Evolutionary conservation across 2,113 vertebrate species (phyloP), one percentile per base, ranked within the genome.

Genomic region (Hippolais icterina): DNA sequence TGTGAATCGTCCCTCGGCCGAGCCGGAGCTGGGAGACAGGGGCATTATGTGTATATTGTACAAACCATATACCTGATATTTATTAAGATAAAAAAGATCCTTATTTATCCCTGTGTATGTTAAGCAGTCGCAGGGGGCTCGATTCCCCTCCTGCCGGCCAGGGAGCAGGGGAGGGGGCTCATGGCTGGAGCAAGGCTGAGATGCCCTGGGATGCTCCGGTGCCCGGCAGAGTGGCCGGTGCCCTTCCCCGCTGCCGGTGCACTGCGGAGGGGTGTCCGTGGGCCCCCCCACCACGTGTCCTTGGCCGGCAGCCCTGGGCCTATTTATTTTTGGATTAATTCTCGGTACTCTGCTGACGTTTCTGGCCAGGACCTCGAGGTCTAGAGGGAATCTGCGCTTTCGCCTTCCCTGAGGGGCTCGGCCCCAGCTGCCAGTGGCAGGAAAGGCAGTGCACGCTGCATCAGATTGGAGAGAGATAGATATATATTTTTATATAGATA

Each of bases 11-110:
- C 79, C 65, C 81, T 59, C 39, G 69, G 66, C 47, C 13, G 8
- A 60, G 91, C 57, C 28, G 11, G 33, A 87, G 64, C 81, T 53
- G 20, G 89, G 89, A 90, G 92, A 94, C 90, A 87, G 97, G 97
- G 97, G 96, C 96, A 96, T 97, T 97, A 96, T 98, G 98, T 99
- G 98, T 97, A 99, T 98, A 98, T 97, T 99, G 99, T 99, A 99
- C 98, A 99, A 99, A 98, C 95, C 98, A 97, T 98, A 97, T 98
- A 98, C 96, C 96, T 96, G 96, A 97, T 99, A 99, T 99, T 99
- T 99, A 99, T 99, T 99, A 97, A 98, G 98, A 98, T 94, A 97
- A 97, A 97, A 97, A 97, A 97, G 96, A 83, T 94, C 97, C 98
- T 97, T 99, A 99, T 99, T 99, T 99, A 98, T 98, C 97, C 97